phyloP scores from a whole-genome alignment of 2,797 vertebrate genomes.

The Bradypus variegatus region DNA sequence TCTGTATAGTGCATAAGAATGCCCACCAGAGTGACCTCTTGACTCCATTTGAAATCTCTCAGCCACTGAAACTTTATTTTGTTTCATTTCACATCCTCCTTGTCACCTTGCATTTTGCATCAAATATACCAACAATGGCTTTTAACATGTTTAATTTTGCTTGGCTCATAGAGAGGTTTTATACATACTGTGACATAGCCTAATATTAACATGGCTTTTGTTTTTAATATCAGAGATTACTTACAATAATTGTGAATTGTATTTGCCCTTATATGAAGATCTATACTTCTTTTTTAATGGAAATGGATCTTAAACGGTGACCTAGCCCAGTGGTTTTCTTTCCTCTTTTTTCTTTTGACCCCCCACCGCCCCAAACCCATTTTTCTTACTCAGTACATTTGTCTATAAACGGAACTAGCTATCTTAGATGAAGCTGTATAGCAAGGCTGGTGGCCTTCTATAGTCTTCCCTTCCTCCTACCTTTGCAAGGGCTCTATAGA shows the following conservation, averaged over 20 bases:
- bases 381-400: not conserved
- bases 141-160: not conserved
- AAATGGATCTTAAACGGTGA: not conserved
- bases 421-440: not conserved
- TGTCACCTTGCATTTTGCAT: constrained; percentile 8
- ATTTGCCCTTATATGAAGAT: not conserved
- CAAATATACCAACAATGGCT: not conserved
- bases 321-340: not conserved
- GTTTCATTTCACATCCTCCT: no score
- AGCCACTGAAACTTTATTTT: no score
- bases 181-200: not conserved
- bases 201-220: constrained; percentile 22
- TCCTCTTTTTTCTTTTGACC: not conserved
- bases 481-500: not conserved
- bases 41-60: no score
- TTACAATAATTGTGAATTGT: not conserved
- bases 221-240: not conserved
- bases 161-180: not conserved
- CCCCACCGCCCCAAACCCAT: not conserved
- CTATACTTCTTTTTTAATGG: not conserved
- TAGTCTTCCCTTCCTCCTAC: not conserved
- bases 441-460: not conserved
- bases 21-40: no score
- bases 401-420: not conserved
- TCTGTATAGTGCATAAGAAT: no score